Base-by-base conservation (phyloP, 2,888 invertebrate species). In the Sarcophaga subvicina region DNA sequence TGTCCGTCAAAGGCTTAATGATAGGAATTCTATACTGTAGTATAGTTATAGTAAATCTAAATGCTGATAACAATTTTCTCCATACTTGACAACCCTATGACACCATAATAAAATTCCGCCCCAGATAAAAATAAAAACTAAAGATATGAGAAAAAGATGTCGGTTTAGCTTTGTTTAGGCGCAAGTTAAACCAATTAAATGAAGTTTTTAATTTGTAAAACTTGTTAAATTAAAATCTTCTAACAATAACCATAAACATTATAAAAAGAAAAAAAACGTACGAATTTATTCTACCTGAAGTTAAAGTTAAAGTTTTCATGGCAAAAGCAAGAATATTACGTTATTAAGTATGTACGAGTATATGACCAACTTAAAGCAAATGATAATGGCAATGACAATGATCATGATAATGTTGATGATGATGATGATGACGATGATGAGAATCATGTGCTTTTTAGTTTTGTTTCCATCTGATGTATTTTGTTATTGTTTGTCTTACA, bases 151-250 rank as follows among this genome's bases (percentile, higher is more conserved):
- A 37, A 63, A 22, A 72, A 49, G 25, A 27, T 59, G 76, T 73
- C 62, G 66, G 54, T 71, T 73, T 80, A 71, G 76, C 69, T 83
- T 86, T 87, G 69, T 88, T 90, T 90, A 91, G 91, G 91, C 91
- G 90, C 91, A 91, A 91, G 91, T 91, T 90, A 90, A 91, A 91
- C 90, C 90, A 91, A 91, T 91, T 91, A 90, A 91, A 90, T 91
- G 88, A 90, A 91, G 91, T 91, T 89, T 88, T 91, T 91, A 91
- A 91, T 91, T 91, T 91, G 90, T 91, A 90, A 89, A 90, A 12
- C 91, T 90, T 91, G 91, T 91, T 91, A 90, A 91, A 89, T 80
- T 85, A 69, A 80, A 62, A 73, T 20, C 66, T 25, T n/a, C 60
- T 62, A 22, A 14, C 20, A 20, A 77, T 67, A 37, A 73, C 45